These are phyloP conservation scores for Thryonomys swinderianus DNA, from an alignment of 2,113 vertebrate genomes.

Conservation along the genomic window DNA sequence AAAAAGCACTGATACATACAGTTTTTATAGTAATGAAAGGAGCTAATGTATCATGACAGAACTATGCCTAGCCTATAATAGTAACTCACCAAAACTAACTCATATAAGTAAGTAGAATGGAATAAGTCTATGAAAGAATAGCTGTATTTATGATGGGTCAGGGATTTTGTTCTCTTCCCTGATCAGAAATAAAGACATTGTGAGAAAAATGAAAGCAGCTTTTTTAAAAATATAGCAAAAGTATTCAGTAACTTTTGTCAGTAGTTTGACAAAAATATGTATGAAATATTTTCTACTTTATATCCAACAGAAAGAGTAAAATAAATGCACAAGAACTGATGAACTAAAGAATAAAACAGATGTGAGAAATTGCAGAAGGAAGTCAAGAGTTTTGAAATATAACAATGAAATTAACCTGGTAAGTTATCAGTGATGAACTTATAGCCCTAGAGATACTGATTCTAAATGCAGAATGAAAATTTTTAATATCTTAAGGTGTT, in stretches of 20 bases:
- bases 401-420: background rate
- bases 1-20: no score
- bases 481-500: background rate
- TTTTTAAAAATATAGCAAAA: background rate
- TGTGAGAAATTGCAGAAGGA: background rate
- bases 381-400: background rate
- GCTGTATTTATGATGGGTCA: background rate
- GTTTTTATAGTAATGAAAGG: background rate
- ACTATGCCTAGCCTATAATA: background rate
- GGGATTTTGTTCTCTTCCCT: background rate
- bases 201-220: background rate
- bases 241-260: background rate
- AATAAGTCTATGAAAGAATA: background rate
- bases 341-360: background rate
- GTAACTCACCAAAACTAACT: background rate
- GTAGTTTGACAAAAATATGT: slow-evolving; percentile 3
- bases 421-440: background rate
- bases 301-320: background rate
- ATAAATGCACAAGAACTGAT: background rate
- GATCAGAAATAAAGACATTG: background rate
- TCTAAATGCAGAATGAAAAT: background rate
- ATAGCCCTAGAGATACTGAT: background rate
- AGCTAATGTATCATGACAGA: slow-evolving; percentile 10
- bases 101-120: background rate
- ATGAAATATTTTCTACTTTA: background rate